Evolutionary conservation across 2,888 invertebrate species (phyloP).

Genomic region (Brenthis daphne): DNA sequence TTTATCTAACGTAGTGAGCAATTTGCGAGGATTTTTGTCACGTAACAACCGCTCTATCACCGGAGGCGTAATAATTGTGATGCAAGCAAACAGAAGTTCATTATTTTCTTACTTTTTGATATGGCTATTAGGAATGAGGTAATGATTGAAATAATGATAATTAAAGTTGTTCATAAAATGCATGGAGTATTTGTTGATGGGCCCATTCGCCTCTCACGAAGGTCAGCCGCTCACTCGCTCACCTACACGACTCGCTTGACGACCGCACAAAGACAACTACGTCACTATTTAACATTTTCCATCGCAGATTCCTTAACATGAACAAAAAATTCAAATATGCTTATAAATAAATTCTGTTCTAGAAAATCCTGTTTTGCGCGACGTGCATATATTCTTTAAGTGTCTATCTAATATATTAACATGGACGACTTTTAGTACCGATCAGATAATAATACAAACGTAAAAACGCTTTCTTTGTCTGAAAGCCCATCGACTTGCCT

Average conservation of each 20-base stretch:
- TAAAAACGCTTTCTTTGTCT: constrained; percentile 11
- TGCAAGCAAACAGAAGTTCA: constrained; percentile 17
- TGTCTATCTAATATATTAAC: background rate
- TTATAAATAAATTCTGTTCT: constrained; percentile 18
- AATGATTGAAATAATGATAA: constrained; percentile 53
- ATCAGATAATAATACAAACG: background rate
- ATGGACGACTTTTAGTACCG: too few species aligned
- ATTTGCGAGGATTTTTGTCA: constrained; percentile 10
- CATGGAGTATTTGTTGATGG: constrained; percentile 61
- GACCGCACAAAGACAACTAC: constrained; percentile 44
- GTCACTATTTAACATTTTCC: constrained; percentile 39
- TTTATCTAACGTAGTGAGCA: background rate
- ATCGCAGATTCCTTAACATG: constrained; percentile 36
- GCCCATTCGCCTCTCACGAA: constrained; percentile 69
- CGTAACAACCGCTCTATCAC: background rate
- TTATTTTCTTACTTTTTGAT: constrained; percentile 14
- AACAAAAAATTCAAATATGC: constrained; percentile 25
- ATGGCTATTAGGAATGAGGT: constrained; percentile 37
- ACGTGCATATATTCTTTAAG: constrained; percentile 5
- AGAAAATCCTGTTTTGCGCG: background rate
- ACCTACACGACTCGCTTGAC: constrained; percentile 49
- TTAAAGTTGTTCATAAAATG: constrained; percentile 61
- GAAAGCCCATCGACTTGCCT: constrained; percentile 18
- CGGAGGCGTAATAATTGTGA: constrained; percentile 1
- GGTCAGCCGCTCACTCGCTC: constrained; percentile 65